Base-by-base conservation (phyloP, 2,888 invertebrate genomes). In the Leptinotarsa juncta region DNA sequence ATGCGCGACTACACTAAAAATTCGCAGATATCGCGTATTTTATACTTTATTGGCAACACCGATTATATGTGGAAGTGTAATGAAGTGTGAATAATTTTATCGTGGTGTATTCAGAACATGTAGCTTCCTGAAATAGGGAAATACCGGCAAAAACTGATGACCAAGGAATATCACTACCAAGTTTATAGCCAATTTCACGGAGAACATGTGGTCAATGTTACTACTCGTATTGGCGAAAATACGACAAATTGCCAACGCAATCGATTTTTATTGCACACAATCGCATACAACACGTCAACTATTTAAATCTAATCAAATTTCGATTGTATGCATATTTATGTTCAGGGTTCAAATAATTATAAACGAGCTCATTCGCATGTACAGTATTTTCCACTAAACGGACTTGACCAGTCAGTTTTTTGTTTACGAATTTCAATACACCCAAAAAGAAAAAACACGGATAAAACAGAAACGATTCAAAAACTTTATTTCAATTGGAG, bases 31-130 rank as follows among this genome's bases (percentile, higher is more conserved):
- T 42, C 42, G 42, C 10, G 10, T 12, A 42, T 10, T 42, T 42
- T 10, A 10, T 3, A 10, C 2, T 42, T 42, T 42, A 42, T 42
- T 42, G 42, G 42, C 42, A 42, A 42, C 42, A 42, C 10, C 10
- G 42, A 42, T 42, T 42, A 42, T 42, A 42, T 42, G 42, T 42
- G 10, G 10, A 42, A 10, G 42, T 42, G 10, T 10, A 42, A n/a
- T 62, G 62, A n/a, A 32, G 62, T 15, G 62, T 62, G 18, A 26
- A 62, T 62, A 62, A 62, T 62, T 42, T 42, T 62, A 62, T 32
- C 26, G n/a, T 62, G 62, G 62, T n/a, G 42, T n/a, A 62, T 62
- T 62, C n/a, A n/a, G n/a, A 16, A 62, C 42, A 10, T 32, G 57
- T 57, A 57, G 57, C 15, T 57, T 57, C 57, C 57, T 57, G 57